phyloP scores from a whole-genome alignment of 2,888 invertebrate species.

The Amphimallon solstitiale region DNA sequence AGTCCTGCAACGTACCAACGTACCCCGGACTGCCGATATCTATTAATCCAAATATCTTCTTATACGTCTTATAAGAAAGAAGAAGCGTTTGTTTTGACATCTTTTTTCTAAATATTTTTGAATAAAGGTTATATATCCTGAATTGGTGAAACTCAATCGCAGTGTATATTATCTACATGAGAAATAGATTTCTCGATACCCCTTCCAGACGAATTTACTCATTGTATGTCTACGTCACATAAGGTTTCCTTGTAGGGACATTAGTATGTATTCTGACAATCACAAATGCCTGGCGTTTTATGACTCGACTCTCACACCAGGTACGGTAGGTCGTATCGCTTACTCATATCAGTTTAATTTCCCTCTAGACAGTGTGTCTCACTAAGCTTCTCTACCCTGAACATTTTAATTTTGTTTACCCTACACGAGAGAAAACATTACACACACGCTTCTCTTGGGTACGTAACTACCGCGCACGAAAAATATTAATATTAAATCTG shows the following conservation, averaged over 20 bases:
- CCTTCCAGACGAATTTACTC: neutral
- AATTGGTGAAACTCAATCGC: too few species aligned
- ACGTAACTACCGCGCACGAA: neutral
- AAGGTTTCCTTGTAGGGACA: conserved; percentile 10
- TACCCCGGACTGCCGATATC: too few species aligned
- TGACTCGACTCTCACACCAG: conserved; percentile 14
- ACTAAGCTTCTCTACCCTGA: conserved; percentile 7
- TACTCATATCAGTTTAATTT: conserved; percentile 56
- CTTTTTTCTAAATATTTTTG: too few species aligned
- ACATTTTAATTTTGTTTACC: conserved; percentile 30
- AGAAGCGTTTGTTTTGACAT: too few species aligned
- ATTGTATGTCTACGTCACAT: neutral
- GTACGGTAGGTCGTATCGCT: conserved; percentile 50
- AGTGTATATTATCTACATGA: too few species aligned
- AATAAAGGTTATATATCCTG: too few species aligned
- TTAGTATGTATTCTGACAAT: conserved; percentile 21
- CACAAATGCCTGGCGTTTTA: conserved; percentile 1
- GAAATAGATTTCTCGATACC: neutral
- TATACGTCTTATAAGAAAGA: too few species aligned
- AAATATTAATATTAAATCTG: conserved; percentile 10
- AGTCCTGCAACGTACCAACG: too few species aligned
- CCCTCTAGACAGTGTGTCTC: conserved; percentile 49
- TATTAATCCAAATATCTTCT: too few species aligned
- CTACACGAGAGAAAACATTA: conserved; percentile 17
- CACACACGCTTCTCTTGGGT: neutral